Base-by-base conservation (phyloP, 2,888 invertebrate genomes). In the Brachypalpus laphriformis region DNA sequence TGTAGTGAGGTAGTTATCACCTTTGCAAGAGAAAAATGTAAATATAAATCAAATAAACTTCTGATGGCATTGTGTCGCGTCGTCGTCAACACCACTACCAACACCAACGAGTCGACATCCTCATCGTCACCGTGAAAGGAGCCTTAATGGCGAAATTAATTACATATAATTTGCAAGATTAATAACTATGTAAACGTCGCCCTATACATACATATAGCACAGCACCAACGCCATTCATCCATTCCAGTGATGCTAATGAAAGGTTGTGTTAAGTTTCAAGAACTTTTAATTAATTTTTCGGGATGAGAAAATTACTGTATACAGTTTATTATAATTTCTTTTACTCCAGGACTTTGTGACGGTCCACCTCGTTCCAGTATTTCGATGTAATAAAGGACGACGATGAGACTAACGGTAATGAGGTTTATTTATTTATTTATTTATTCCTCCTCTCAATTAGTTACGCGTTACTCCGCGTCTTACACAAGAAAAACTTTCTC, bases 141-240 rank as follows among this genome's bases (percentile, higher is more conserved):
- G 68, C 81, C 54, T 76, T 87, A 87, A 88, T 88, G 83, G 74
- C 86, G 49, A 87, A 88, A 87, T 87, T 88, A 88, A 88, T 88
- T 88, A 87, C 76, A 87, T 81, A 78, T 88, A 87, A 88, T 87
- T 88, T 86, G 87, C 87, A 87, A 83, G 87, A 88, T 88, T 88
- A 88, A 88, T 88, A 85, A 85, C 40, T 65, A 54, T 75, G 68
- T 57, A 75, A 75, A 71, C 65, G 75, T 71, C 51, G 59, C 22
- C 8, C 42, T 57, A 40, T 71, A 49, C 25, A 11, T 25, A 31
- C 61, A n/a, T 22, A 45, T 9, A 47, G 11, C 14, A 22, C 34
- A 47, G 11, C 14, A 22, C 34, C n/a, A 2, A 31, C 54, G 11
- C 37, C 25, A 66, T 34, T 22, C 40, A n/a, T 25, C 49, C 65